These are phyloP conservation scores for Cranoglanis bouderius DNA, from an alignment of 2,113 vertebrate genomes.

Conservation along the genomic window DNA sequence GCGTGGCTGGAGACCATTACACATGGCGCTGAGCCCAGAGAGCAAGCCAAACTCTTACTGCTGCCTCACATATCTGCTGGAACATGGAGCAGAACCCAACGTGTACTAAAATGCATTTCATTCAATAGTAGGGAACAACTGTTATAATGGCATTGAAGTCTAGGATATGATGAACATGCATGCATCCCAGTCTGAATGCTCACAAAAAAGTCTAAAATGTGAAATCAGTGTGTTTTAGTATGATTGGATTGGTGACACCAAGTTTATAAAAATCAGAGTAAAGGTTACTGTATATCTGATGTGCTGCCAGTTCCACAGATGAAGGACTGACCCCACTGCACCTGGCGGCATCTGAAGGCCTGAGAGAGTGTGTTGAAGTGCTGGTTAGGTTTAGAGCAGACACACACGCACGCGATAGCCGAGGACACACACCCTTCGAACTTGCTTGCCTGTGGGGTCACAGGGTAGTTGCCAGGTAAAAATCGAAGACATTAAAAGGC, in stretches of 20 bases:
- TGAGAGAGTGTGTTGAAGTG: conserved; percentile 60
- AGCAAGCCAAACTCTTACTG: conserved; percentile 45
- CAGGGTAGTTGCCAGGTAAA: conserved; percentile 63
- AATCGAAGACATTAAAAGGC: background rate
- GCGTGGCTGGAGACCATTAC: conserved; percentile 61
- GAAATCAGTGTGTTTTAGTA: background rate
- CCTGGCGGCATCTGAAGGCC: conserved; percentile 65
- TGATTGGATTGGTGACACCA: background rate
- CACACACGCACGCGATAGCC: conserved; percentile 52
- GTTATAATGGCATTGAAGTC: background rate
- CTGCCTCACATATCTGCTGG: conserved; percentile 66
- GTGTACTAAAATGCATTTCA: conserved; percentile 52
- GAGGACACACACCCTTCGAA: conserved; percentile 65
- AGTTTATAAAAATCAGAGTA: background rate
- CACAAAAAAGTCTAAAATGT: background rate
- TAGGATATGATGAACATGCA: too few relatives aligned
- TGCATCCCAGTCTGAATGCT: background rate
- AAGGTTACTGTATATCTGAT: background rate
- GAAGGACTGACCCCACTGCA: conserved; percentile 67
- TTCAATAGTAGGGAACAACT: background rate
- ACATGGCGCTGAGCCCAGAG: conserved; percentile 60
- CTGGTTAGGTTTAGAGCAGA: conserved; percentile 65
- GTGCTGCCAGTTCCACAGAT: conserved; percentile 55
- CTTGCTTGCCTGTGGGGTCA: conserved; percentile 63
- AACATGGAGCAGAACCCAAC: conserved; percentile 60